Conservation (phyloP, 1,140 invertebrate genomes). For the Cydia amplana region DNA sequence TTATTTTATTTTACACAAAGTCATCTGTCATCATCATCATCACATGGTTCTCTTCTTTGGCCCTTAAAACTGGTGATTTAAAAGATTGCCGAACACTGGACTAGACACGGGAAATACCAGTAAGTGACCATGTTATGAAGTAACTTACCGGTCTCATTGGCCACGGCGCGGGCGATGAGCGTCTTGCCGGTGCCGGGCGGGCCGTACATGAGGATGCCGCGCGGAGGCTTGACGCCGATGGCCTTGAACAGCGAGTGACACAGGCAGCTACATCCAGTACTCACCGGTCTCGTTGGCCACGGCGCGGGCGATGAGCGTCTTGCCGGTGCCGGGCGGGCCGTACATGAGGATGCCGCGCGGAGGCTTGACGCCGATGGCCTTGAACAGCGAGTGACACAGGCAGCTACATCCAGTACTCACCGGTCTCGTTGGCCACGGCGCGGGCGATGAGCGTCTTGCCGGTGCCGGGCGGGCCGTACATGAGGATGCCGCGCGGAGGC, state of each 20-base stretch:
- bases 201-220: slow-evolving; percentile 98
- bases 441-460: slow-evolving; percentile 98
- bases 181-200: slow-evolving; percentile 98
- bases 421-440: slow-evolving; percentile 99
- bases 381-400: slow-evolving; percentile 99
- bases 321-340: slow-evolving; percentile 96
- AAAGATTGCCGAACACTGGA: no score
- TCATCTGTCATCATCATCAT: no score
- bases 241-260: slow-evolving; percentile 99
- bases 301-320: slow-evolving; percentile 98
- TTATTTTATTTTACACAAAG: no score
- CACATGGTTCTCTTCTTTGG: no score
- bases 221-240: slow-evolving; percentile 96
- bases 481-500: slow-evolving; percentile 96
- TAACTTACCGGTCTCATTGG: slow-evolving; percentile 93
- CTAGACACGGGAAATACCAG: no score
- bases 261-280: slow-evolving; percentile 95
- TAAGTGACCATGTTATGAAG: background rate
- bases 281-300: slow-evolving; percentile 97
- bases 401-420: slow-evolving; percentile 90
- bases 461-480: slow-evolving; percentile 98
- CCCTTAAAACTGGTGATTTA: no score
- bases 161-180: slow-evolving; percentile 98
- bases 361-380: slow-evolving; percentile 97
- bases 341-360: slow-evolving; percentile 98